Base-by-base conservation (phyloP, 2,113 vertebrate genomes). In the Phylloscopus trochilus region DNA sequence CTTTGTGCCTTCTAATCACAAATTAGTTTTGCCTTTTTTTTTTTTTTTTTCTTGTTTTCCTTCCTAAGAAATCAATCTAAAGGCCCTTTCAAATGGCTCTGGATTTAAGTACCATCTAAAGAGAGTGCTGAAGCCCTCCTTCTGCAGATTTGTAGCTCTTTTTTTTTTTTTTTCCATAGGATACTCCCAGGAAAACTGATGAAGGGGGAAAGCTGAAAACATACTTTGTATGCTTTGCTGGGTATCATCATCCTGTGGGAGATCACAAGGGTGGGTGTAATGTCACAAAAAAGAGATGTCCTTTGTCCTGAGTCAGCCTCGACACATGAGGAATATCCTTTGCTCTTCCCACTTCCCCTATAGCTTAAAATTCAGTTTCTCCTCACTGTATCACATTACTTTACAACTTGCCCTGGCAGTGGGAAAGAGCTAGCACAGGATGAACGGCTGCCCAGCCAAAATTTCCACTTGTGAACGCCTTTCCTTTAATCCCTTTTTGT, bases 381-480 rank as follows among this genome's bases (percentile, higher is more conserved):
- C 0, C 82, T 83, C 80, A 14, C 14, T 37, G 52, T 70, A 33
- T 35, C 46, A 18, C 9, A 18, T 28, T 26, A 70, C n/a, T 80
- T 75, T 43, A 59, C 46, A 66, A 10, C 51, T 39, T 35, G 56
- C 76, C 69, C 27, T 90, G 77, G 75, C 51, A 77, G 46, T 6
- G 35, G 43, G 37, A 86, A 72, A 51, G 83, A 49, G 31, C 78
- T 51, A 76, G 53, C 78, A 49, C 90, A 95, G 92, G 90, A 93
- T 83, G 72, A 94, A 53, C 28, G 56, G 52, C 43, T 74, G 76
- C 80, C 90, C 88, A 46, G 82, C 69, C 87, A 77, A 90, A 90
- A 63, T 87, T 96, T 95, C 95, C 94, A 75, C 76, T 95, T 93
- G 88, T 94, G 88, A 95, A 94, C 85, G 89, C 90, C 96, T 97